Evolutionary conservation across 2,113 vertebrate genomes (phyloP).

Genomic region (Clinocottus analis): DNA sequence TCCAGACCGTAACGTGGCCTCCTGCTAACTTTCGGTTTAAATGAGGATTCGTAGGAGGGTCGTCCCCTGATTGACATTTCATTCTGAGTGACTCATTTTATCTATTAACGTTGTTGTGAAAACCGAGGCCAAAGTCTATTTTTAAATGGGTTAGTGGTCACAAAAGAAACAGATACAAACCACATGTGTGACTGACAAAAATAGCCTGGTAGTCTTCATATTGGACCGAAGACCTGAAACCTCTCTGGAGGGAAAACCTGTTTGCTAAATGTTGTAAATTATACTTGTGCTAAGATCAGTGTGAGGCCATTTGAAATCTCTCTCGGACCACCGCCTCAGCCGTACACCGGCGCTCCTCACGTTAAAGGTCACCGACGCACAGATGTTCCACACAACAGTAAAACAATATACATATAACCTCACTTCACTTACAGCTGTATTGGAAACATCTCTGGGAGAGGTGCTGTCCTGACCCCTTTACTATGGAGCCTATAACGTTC

Average conservation of each 20-base stretch:
- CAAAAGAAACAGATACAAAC: conserved; percentile 9
- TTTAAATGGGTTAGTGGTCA: conserved; percentile 20
- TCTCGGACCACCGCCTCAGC: background rate
- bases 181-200: conserved; percentile 21
- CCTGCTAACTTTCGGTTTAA: background rate
- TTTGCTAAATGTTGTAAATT: background rate
- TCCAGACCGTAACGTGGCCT: background rate
- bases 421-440: conserved; percentile 22
- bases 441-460: conserved; percentile 67
- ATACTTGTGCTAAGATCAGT: background rate
- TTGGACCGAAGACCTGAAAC: background rate
- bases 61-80: background rate
- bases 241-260: background rate
- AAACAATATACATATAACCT: conserved; percentile 11
- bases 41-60: background rate
- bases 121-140: conserved; percentile 15
- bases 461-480: conserved; percentile 76
- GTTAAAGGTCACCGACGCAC: conserved; percentile 35
- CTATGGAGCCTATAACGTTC: conserved; percentile 61
- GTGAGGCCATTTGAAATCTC: background rate
- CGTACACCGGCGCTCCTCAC: background rate
- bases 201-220: background rate
- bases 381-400: conserved; percentile 11
- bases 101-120: background rate
- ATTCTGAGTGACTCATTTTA: background rate